These are phyloP conservation scores for Cetonia aurata DNA, from an alignment of 2,888 invertebrate species.

Conservation along the genomic window DNA sequence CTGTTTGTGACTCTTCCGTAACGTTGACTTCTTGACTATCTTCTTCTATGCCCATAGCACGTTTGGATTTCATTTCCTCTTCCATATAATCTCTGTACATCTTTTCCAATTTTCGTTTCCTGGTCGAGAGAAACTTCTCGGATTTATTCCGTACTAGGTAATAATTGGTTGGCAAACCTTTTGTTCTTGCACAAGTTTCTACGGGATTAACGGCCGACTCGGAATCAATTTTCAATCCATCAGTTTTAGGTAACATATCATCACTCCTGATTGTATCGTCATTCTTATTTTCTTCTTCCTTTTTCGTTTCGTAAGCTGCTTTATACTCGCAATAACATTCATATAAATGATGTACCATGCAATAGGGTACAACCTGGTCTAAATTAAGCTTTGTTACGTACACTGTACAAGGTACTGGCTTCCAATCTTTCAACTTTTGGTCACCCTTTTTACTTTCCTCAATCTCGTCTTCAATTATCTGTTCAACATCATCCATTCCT, in stretches of 20 bases:
- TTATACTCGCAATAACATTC: slow-evolving; percentile 72
- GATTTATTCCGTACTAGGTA: slow-evolving; percentile 49
- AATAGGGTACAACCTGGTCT: slow-evolving; percentile 72
- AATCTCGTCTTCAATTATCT: not conserved
- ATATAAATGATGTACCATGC: slow-evolving; percentile 76
- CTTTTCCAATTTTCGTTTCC: slow-evolving; percentile 40
- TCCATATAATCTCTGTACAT: slow-evolving; percentile 29
- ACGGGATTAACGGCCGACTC: not conserved
- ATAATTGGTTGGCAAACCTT: slow-evolving; percentile 50
- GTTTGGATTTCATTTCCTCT: not conserved
- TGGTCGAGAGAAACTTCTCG: slow-evolving; percentile 42
- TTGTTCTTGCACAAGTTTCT: slow-evolving; percentile 47
- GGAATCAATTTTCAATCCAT: not conserved
- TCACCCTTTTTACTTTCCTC: slow-evolving; percentile 3
- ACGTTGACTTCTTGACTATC: slow-evolving; percentile 12
- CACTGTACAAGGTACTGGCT: slow-evolving; percentile 47
- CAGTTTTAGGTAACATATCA: not conserved
- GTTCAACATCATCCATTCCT: slow-evolving; percentile 23
- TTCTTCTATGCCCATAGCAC: not conserved
- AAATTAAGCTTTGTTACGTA: slow-evolving; percentile 54
- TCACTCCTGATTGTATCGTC: not conserved
- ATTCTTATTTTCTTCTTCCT: not conserved
- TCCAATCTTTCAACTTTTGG: slow-evolving; percentile 24
- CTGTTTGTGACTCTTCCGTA: not conserved
- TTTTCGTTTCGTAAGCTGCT: slow-evolving; percentile 20